A percentile compares a stretch with the other conserved stretches of the same genome.
phyloP scores from a whole-genome alignment of 2,113 vertebrate genomes.

The Oxyura jamaicensis region DNA sequence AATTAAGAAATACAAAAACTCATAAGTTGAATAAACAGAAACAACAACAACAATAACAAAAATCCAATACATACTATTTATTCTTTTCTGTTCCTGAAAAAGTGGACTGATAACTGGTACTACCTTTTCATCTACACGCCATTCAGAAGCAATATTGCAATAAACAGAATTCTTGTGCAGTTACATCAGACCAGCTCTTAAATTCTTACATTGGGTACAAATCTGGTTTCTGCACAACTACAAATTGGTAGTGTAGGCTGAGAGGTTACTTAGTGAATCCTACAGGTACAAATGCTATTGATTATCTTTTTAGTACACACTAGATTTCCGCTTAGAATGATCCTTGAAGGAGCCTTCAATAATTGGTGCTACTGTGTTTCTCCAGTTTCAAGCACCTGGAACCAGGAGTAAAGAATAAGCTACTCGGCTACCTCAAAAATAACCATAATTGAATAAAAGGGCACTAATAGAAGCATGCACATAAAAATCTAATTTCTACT shows the following conservation, averaged over 20 bases:
- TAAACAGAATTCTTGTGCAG: not conserved
- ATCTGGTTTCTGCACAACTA: not conserved
- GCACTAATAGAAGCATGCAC: not conserved
- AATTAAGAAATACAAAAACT: not conserved
- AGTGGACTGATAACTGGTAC: not conserved
- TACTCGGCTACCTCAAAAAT: not conserved
- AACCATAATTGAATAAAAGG: not conserved
- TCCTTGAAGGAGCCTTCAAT: not conserved
- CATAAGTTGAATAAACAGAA: not conserved
- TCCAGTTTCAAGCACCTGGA: not conserved
- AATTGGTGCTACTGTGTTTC: not conserved
- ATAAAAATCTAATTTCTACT: not conserved
- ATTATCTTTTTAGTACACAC: not conserved
- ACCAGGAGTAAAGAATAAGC: not conserved
- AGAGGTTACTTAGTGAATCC: not conserved
- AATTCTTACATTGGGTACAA: not conserved
- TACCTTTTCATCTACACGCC: not conserved
- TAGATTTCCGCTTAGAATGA: conserved; percentile 7
- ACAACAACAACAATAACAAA: not conserved
- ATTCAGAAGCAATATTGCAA: not conserved
- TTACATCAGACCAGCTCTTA: not conserved
- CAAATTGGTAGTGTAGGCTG: not conserved
- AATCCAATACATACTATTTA: not conserved
- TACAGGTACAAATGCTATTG: not conserved
- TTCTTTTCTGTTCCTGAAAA: not conserved